Conservation (phyloP, 64 coral and sea anemone genomes). For the Exaiptasia diaphana region DNA sequence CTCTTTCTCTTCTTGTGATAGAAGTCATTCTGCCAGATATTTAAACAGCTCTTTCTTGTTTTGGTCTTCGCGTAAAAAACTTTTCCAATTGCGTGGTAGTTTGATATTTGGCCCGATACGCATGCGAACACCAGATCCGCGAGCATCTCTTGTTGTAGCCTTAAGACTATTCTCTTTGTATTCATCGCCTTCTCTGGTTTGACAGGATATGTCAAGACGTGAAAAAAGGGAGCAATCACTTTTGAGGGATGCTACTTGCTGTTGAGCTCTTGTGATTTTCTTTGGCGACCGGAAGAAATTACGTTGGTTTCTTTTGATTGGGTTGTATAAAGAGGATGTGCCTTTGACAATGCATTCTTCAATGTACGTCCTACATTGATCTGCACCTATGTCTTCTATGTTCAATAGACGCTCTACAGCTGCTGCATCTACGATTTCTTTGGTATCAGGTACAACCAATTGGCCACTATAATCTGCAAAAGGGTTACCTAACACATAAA, state of each 20-base stretch:
- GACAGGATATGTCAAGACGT: neutral
- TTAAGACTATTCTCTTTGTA: slow-evolving; percentile 53
- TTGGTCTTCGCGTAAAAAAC: slow-evolving; percentile 15
- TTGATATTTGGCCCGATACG: neutral
- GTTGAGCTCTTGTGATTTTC: neutral
- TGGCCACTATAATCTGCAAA: slow-evolving; percentile 17
- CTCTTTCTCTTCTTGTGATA: neutral
- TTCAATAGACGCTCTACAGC: neutral
- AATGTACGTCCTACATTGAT: slow-evolving; percentile 6
- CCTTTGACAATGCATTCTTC: neutral
- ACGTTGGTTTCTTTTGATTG: neutral
- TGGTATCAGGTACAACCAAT: neutral
- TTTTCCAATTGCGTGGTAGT: slow-evolving; percentile 10
- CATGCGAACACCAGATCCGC: slow-evolving; percentile 2
- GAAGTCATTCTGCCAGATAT: neutral
- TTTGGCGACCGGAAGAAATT: neutral
- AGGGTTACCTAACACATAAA: slow-evolving; percentile 38
- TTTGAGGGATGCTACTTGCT: neutral
- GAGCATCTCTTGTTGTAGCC: slow-evolving; percentile 7
- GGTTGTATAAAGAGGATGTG: neutral
- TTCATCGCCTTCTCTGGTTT: slow-evolving; percentile 13
- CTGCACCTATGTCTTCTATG: neutral
- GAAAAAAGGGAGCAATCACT: neutral
- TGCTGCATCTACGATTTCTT: neutral
- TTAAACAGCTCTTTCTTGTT: slow-evolving; percentile 45